Evolutionary conservation across 2,113 vertebrate species (phyloP).

Genomic region (Ia io): DNA sequence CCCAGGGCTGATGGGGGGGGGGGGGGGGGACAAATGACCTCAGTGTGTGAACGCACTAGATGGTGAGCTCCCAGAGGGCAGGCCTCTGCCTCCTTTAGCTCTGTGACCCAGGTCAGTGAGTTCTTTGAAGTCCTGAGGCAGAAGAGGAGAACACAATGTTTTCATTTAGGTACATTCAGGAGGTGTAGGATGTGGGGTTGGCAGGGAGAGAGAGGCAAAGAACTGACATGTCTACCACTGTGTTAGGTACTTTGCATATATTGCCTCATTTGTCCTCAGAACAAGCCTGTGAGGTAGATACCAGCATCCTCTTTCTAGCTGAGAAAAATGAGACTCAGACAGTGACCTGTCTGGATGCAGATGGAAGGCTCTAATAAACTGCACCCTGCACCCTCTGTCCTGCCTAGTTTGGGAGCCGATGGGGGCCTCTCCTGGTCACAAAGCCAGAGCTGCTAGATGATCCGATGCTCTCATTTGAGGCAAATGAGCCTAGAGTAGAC

Average conservation of each 20-base stretch:
- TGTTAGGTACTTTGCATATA: background rate
- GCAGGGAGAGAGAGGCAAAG: background rate
- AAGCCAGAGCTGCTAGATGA: background rate
- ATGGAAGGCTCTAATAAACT: background rate
- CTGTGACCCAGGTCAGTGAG: background rate
- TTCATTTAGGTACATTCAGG: background rate
- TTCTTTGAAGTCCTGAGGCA: background rate
- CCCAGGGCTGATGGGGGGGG: background rate
- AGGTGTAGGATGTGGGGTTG: background rate
- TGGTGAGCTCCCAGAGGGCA: background rate
- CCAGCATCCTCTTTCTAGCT: background rate
- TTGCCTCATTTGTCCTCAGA: background rate
- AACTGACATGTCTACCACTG: background rate
- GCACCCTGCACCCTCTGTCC: background rate
- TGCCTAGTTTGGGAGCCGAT: background rate
- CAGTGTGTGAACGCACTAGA: background rate
- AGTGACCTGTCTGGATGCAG: background rate
- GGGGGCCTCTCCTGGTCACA: background rate
- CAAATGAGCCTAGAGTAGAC: background rate
- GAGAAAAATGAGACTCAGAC: background rate
- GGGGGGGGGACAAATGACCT: background rate
- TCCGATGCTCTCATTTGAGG: background rate
- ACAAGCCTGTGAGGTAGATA: background rate
- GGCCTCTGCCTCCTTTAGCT: background rate
- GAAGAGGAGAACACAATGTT: background rate